These are phyloP conservation scores for Noctua comes DNA, from an alignment of 2,888 invertebrate species.

Conservation along the genomic window DNA sequence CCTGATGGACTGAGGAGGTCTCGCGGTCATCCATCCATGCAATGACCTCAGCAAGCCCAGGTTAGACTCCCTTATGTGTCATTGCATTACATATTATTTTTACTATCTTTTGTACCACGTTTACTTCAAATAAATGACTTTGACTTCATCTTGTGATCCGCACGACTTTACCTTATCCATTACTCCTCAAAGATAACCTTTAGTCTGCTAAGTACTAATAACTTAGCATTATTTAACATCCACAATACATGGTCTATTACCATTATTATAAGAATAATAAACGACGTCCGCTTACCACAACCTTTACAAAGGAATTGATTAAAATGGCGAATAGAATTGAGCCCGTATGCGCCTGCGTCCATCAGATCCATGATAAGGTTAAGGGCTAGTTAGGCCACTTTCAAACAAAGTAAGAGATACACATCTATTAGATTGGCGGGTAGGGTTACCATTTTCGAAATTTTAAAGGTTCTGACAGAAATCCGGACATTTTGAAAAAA, in stretches of 20 bases:
- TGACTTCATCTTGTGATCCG: no score
- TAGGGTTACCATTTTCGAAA: neutral
- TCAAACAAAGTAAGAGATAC: constrained; percentile 43
- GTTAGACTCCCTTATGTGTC: neutral
- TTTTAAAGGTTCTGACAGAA: neutral
- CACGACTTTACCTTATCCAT: neutral
- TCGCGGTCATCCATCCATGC: neutral
- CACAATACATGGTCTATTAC: constrained; percentile 2
- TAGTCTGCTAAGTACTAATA: neutral
- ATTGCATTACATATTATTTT: no score
- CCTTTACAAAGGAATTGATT: constrained; percentile 50
- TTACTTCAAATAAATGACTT: no score
- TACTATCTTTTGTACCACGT: no score
- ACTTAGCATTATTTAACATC: constrained; percentile 22
- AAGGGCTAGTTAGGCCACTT: constrained; percentile 17
- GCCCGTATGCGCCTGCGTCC: constrained; percentile 35
- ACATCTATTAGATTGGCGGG: constrained; percentile 31
- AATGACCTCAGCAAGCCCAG: neutral
- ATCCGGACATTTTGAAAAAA: neutral
- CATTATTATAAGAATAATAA: constrained; percentile 9
- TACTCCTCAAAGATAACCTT: neutral
- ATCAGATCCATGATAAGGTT: constrained; percentile 44
- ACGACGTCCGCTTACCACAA: constrained; percentile 31
- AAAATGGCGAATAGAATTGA: constrained; percentile 52
- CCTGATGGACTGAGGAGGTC: no score